phyloP scores from a whole-genome alignment of 2,113 vertebrate species.

The Pogonocichla stellata region DNA sequence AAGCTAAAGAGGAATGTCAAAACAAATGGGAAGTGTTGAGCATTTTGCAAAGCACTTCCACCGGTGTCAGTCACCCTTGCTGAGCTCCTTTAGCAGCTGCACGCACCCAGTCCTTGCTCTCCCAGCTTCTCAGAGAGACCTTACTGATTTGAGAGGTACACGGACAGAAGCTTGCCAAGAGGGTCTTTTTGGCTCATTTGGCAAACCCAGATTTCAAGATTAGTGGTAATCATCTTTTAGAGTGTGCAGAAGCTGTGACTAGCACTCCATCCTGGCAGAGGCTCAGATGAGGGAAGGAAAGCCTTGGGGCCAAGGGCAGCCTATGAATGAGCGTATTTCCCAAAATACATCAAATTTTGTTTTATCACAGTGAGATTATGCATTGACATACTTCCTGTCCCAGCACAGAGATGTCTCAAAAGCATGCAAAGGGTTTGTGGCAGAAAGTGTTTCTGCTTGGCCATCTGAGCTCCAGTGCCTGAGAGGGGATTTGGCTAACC shows the following conservation, averaged over 20 bases:
- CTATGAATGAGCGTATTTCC: background rate
- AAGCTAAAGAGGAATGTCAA: background rate
- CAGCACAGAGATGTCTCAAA: background rate
- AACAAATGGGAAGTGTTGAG: background rate
- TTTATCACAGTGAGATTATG: background rate
- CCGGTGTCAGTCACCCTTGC: background rate
- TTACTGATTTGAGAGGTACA: background rate
- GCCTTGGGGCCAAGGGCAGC: background rate
- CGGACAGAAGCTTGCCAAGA: background rate
- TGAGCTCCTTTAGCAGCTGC: background rate
- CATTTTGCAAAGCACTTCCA: background rate
- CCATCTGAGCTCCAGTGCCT: constrained; percentile 30
- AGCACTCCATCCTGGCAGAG: background rate
- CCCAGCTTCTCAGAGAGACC: background rate
- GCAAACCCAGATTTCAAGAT: background rate
- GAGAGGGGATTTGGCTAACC: constrained; percentile 52
- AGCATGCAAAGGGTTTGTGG: background rate
- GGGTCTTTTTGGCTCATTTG: background rate
- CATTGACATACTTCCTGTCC: background rate
- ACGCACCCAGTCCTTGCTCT: background rate
- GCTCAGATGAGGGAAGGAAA: background rate
- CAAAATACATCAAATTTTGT: background rate
- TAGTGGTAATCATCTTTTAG: background rate
- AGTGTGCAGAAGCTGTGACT: background rate
- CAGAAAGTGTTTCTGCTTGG: constrained; percentile 34